Base-by-base conservation (phyloP, 2,888 invertebrate species). In the Encarsia formosa region DNA sequence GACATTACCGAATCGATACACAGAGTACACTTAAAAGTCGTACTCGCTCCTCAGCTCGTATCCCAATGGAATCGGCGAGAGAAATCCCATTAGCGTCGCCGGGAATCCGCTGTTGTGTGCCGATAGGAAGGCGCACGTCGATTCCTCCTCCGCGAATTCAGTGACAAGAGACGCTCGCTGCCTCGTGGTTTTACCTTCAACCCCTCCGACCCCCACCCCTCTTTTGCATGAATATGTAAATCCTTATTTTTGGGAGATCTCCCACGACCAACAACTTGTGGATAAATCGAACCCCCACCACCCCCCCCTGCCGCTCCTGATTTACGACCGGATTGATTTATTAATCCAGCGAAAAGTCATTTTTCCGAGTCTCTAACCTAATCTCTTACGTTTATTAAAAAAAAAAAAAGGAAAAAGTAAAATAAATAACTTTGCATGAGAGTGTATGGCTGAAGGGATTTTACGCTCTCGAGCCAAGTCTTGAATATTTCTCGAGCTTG, bases 181-280 rank as follows among this genome's bases (percentile, higher is more conserved):
- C n/a, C n/a, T n/a, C n/a, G n/a, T n/a, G n/a, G n/a, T n/a, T n/a
- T n/a, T n/a, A n/a, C n/a, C n/a, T n/a, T n/a, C n/a, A n/a, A n/a
- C n/a, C n/a, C n/a, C n/a, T n/a, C n/a, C n/a, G n/a, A n/a, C n/a
- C n/a, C n/a, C n/a, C n/a, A n/a, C n/a, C n/a, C n/a, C n/a, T 68
- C 67, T 69, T 66, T 56, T 62, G 66, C 71, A 73, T 72, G 73
- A 73, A 72, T 73, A 73, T 73, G 73, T 70, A 71, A 72, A 73
- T 73, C 71, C 72, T 72, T 72, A 73, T 73, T 71, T 73, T 71
- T 71, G 61, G 67, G 69, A 71, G 68, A 70, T 68, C 71, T 69
- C 71, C n/a, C n/a, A 68, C 67, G 69, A 71, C 70, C 71, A 69
- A 69, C 71, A 71, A 70, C 69, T 67, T 67, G 69, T 68, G 38